Base-by-base conservation (phyloP, 2,797 vertebrate genomes). In the Hippoglossus hippoglossus region DNA sequence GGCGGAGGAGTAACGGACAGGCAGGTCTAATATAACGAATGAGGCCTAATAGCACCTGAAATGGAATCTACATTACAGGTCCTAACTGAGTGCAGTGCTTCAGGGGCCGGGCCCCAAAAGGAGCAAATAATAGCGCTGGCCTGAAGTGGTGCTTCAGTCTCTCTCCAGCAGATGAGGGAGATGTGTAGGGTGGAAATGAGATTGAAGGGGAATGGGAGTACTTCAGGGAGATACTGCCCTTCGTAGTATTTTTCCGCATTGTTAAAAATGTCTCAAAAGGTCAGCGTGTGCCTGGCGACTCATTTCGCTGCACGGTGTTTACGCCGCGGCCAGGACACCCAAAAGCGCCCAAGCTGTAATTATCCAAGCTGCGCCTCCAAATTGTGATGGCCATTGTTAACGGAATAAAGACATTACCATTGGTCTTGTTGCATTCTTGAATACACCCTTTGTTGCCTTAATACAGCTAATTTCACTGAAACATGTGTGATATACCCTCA, bases 61-160 rank as follows among this genome's bases (percentile, higher is more conserved):
- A 95, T 95, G 94, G 94, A 95, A 95, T 94, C 93, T 94, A 93
- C 93, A 95, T 95, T 94, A 95, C 89, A 93, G 87, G 92, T 92
- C 91, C 91, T 93, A 92, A 95, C 91, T 89, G 93, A 94, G 91
- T 94, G 92, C 92, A 90, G 85, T 92, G 92, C 93, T 94, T 93
- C 91, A 93, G 89, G 89, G 86, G 83, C 86, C 75, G 73, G 83
- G 82, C 79, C 85, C 78, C 82, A 75, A 87, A 89, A 87, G 81
- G 84, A 84, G 77, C 88, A 90, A 90, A 90, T 90, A 92, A 92
- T 87, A 87, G 85, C 70, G 59, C 71, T 6, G 82, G 80, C 78
- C 73, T 83, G 87, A 86, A 92, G 92, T 89, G 84, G 87, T 93
- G 87, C 88, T 90, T 92, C 84, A 89, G 85, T 81, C 78, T 90